These are phyloP conservation scores for Buceros bicornis DNA, from an alignment of 2,797 vertebrate species.

Conservation along the genomic window DNA sequence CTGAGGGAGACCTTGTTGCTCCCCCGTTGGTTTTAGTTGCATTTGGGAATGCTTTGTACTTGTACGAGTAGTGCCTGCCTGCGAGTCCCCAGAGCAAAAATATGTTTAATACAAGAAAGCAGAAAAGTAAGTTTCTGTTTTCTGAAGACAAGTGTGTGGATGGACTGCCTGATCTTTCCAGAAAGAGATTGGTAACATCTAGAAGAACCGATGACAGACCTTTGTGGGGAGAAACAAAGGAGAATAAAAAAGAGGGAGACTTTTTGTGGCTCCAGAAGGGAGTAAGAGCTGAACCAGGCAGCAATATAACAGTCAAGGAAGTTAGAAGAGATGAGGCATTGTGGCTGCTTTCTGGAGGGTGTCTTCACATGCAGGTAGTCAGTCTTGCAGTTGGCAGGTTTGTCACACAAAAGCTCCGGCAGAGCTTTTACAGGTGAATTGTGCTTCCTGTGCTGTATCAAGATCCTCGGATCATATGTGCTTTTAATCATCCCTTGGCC, in stretches of 20 bases:
- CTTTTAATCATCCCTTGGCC: neutral
- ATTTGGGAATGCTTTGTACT: neutral
- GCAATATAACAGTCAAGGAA: neutral
- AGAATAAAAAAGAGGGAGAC: neutral
- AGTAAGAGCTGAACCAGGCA: neutral
- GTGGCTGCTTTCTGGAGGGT: neutral
- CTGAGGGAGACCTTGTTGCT: constrained; percentile 8
- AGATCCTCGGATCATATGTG: neutral
- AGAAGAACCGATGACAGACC: neutral
- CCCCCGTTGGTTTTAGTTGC: neutral
- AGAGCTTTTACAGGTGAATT: neutral
- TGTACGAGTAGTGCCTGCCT: constrained; percentile 9
- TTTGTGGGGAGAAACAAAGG: neutral
- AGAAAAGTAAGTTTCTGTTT: constrained; percentile 3
- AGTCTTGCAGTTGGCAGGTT: neutral
- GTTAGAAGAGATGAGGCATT: neutral
- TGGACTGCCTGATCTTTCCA: neutral
- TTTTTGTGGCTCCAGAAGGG: neutral
- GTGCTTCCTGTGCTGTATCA: neutral
- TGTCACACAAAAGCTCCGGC: neutral
- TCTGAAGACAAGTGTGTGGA: neutral
- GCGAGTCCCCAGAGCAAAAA: constrained; percentile 16
- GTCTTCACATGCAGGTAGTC: neutral
- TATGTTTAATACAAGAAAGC: neutral
- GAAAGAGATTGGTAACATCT: neutral